Conservation (phyloP, 2,797 vertebrate species). For the Rhinogobio ventralis region DNA sequence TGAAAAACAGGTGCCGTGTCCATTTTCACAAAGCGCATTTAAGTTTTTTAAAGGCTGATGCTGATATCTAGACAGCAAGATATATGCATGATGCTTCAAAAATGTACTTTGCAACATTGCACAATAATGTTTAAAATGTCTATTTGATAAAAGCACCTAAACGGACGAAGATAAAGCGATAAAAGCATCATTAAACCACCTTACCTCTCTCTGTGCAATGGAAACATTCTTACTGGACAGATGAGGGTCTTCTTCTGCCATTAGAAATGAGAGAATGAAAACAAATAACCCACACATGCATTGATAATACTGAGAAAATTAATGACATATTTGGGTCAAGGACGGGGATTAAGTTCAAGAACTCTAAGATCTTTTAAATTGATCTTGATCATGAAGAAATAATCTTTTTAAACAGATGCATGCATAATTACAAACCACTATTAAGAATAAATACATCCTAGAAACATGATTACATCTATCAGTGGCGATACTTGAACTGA, state of each 20-base stretch:
- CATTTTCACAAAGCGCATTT: background rate
- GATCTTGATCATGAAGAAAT: background rate
- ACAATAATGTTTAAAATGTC: background rate
- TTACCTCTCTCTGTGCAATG: constrained; percentile 85
- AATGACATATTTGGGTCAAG: constrained; percentile 14
- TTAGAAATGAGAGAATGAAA: constrained; percentile 16
- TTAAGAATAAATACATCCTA: background rate
- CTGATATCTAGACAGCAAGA: background rate
- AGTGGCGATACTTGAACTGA: background rate
- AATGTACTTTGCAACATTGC: background rate
- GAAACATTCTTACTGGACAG: constrained; percentile 80
- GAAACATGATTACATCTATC: background rate
- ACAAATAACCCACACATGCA: background rate
- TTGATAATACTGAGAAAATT: background rate
- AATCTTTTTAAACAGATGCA: background rate
- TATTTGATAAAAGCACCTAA: too few species aligned
- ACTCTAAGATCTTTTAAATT: background rate
- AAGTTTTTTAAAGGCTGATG: background rate
- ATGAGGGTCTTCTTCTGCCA: constrained; percentile 70
- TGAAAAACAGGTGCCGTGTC: background rate
- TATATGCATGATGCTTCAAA: background rate
- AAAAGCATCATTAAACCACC: too few species aligned
- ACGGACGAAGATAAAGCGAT: too few species aligned
- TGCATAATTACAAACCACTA: background rate
- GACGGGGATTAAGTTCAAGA: background rate